phyloP scores from a whole-genome alignment of 2,888 invertebrate genomes.

The Heliconius ismenius region DNA sequence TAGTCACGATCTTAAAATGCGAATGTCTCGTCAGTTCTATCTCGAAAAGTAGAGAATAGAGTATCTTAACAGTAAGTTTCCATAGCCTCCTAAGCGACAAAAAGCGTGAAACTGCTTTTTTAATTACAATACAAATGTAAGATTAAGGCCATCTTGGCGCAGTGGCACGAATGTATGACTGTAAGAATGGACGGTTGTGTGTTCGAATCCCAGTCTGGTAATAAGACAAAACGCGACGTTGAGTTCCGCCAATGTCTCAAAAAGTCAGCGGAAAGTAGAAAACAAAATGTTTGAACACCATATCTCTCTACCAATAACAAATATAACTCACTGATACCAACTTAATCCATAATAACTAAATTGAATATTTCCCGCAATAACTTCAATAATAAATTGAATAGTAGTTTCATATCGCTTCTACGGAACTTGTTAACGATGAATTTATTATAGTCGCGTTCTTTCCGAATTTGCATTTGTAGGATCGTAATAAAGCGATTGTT shows the following conservation, averaged over 20 bases:
- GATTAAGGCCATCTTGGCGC: too few relatives aligned
- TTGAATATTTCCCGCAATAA: slow-evolving; percentile 18
- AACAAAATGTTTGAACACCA: too few relatives aligned
- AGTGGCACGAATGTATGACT: too few relatives aligned
- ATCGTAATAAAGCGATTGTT: slow-evolving; percentile 1
- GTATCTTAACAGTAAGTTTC: too few relatives aligned
- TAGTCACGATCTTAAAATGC: too few relatives aligned
- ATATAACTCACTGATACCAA: background rate
- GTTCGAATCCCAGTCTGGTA: background rate
- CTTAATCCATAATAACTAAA: slow-evolving; percentile 16
- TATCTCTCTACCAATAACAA: background rate
- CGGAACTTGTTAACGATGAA: slow-evolving; percentile 53
- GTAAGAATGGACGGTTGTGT: background rate
- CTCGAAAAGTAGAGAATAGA: too few relatives aligned
- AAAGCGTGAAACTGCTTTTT: too few relatives aligned
- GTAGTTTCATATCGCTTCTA: slow-evolving; percentile 45
- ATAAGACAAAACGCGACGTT: background rate
- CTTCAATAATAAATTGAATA: slow-evolving; percentile 26
- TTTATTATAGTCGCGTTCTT: slow-evolving; percentile 49
- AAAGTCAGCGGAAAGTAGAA: too few relatives aligned
- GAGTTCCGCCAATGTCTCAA: background rate
- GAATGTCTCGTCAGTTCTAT: too few relatives aligned
- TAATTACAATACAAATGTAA: too few relatives aligned
- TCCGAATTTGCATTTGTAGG: slow-evolving; percentile 47
- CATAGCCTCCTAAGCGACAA: too few relatives aligned